A percentile compares a stretch with the other conserved stretches of the same genome.
phyloP scores from a whole-genome alignment of 2,113 vertebrate genomes.

The Alosa alosa region DNA sequence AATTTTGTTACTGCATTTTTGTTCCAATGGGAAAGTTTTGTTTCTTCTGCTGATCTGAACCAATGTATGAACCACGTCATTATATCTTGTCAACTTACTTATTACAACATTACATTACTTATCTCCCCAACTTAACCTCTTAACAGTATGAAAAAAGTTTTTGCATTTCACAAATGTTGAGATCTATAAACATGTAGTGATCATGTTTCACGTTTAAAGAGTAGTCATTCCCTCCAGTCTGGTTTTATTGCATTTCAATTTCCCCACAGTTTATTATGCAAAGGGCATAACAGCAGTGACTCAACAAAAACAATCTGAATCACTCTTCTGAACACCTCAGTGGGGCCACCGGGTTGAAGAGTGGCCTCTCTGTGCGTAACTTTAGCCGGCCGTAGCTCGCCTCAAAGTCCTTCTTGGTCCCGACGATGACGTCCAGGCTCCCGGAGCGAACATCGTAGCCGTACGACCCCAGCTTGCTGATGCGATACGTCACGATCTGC shows the following conservation, averaged over 20 bases:
- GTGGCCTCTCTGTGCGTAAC: slow-evolving; percentile 76
- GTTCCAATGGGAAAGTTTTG: neutral
- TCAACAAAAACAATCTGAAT: neutral
- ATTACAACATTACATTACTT: no score
- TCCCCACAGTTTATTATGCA: no score
- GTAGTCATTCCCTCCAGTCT: no score
- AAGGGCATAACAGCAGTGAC: no score
- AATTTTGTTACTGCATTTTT: neutral
- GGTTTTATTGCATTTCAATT: no score
- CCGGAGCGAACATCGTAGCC: slow-evolving; percentile 76
- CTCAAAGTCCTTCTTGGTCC: slow-evolving; percentile 94
- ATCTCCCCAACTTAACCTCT: no score
- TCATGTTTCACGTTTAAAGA: no score
- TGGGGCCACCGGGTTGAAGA: slow-evolving; percentile 92
- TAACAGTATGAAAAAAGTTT: no score
- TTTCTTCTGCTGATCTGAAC: neutral
- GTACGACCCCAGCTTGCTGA: slow-evolving; percentile 74
- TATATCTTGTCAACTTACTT: no score
- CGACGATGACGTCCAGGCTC: slow-evolving; percentile 75
- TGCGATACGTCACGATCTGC: slow-evolving; percentile 82
- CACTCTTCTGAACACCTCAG: slow-evolving; percentile 65
- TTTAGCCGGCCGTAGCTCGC: slow-evolving; percentile 77
- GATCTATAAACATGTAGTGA: no score
- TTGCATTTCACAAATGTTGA: no score
- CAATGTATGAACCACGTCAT: neutral